Conservation (phyloP, 1,140 invertebrate genomes). For the Aphidius ervi region DNA sequence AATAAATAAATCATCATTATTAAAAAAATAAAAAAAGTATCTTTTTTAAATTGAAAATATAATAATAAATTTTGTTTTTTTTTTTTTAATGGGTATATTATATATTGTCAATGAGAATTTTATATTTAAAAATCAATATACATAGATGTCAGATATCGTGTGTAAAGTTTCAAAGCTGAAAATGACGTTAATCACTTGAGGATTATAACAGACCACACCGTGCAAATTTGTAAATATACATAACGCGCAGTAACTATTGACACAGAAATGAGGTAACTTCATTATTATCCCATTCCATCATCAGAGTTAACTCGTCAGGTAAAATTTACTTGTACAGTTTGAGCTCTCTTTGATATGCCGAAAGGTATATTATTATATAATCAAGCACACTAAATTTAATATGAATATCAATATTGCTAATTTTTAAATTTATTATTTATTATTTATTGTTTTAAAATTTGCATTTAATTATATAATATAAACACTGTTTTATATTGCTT, state of each 20-base stretch:
- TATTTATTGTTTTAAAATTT: constrained; percentile 5
- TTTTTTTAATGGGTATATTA: no score
- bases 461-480: neutral
- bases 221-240: no score
- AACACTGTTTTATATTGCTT: no score
- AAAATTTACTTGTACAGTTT: constrained; percentile 1
- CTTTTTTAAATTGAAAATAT: no score
- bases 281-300: neutral
- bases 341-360: neutral
- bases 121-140: neutral
- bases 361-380: no score
- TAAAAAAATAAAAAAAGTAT: neutral
- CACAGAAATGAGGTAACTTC: constrained; percentile 3
- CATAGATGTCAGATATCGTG: neutral
- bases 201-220: constrained; percentile 9
- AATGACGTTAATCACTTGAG: constrained; percentile 15
- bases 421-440: no score
- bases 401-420: no score
- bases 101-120: neutral
- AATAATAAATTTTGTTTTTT: no score
- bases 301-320: no score
- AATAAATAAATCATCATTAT: no score
- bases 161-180: neutral
- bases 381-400: no score
- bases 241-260: constrained; percentile 7